phyloP scores from a whole-genome alignment of 2,888 invertebrate genomes.

The Cheilosia impressa region DNA sequence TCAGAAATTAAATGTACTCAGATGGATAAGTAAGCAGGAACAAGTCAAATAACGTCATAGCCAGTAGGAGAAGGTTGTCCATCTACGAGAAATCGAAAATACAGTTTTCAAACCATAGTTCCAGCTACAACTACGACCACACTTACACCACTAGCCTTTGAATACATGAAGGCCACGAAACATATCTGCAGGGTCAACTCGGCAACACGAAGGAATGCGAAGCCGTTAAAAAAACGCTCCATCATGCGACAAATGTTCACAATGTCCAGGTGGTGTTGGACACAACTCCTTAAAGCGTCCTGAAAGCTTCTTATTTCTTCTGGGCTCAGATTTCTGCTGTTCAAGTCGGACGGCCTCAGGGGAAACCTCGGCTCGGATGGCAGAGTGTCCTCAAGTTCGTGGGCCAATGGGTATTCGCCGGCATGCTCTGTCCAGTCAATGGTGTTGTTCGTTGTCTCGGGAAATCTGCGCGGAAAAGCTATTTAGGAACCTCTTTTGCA shows the following conservation, averaged over 20 bases:
- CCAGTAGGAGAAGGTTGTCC: neutral
- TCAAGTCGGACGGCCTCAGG: neutral
- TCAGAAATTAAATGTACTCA: conserved; percentile 40
- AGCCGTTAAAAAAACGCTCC: conserved; percentile 36
- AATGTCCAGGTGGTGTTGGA: conserved; percentile 76
- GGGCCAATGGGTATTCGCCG: neutral
- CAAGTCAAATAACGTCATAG: conserved; percentile 27
- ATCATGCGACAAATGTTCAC: conserved; percentile 74
- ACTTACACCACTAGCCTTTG: neutral
- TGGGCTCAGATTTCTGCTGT: neutral
- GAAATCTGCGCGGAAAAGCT: neutral
- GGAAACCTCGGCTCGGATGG: neutral
- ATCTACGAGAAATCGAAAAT: neutral
- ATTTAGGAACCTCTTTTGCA: too few species aligned
- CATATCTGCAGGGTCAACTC: conserved; percentile 50
- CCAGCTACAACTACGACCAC: too few species aligned
- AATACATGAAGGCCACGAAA: conserved; percentile 51
- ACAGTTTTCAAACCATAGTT: too few species aligned
- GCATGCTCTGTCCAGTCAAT: neutral
- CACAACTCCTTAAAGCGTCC: conserved; percentile 71
- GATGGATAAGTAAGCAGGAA: conserved; percentile 46
- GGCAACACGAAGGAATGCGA: conserved; percentile 41
- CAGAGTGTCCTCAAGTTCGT: conserved; percentile 5
- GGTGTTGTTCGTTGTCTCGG: neutral
- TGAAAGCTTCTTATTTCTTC: neutral